These are phyloP conservation scores for Pristiophorus japonicus DNA, from an alignment of 2,113 vertebrate genomes.

Conservation along the genomic window DNA sequence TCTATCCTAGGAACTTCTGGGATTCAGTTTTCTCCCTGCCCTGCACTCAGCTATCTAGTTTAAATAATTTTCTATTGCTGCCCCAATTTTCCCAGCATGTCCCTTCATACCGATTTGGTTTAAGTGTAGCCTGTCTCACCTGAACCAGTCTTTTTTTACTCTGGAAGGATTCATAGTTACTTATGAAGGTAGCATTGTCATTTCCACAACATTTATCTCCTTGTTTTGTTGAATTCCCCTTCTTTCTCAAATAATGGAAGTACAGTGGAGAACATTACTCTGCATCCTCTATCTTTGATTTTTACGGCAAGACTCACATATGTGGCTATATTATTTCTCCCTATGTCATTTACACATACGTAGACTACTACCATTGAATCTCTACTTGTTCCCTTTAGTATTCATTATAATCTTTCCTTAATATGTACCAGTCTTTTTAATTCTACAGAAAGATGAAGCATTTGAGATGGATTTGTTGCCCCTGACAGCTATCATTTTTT, in stretches of 20 bases:
- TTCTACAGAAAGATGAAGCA: background rate
- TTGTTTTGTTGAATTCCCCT: background rate
- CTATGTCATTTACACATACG: too few species aligned
- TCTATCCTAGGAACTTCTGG: background rate
- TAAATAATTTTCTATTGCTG: too few species aligned
- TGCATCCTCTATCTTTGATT: background rate
- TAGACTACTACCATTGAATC: background rate
- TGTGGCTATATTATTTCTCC: background rate
- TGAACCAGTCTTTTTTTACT: background rate
- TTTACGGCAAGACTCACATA: background rate
- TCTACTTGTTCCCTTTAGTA: background rate
- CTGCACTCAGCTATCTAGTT: background rate
- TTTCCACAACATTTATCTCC: background rate
- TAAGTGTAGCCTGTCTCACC: background rate
- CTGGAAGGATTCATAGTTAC: background rate
- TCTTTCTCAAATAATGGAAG: background rate
- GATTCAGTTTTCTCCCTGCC: background rate
- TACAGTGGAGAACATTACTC: background rate
- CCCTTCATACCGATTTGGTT: background rate
- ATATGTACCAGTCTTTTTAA: background rate
- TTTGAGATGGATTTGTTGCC: background rate
- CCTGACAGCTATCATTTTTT: background rate
- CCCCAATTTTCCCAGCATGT: background rate
- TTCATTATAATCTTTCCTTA: background rate
- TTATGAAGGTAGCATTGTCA: background rate